Evolutionary conservation across 2,113 vertebrate genomes (phyloP).

Genomic region (Galemys pyrenaicus): DNA sequence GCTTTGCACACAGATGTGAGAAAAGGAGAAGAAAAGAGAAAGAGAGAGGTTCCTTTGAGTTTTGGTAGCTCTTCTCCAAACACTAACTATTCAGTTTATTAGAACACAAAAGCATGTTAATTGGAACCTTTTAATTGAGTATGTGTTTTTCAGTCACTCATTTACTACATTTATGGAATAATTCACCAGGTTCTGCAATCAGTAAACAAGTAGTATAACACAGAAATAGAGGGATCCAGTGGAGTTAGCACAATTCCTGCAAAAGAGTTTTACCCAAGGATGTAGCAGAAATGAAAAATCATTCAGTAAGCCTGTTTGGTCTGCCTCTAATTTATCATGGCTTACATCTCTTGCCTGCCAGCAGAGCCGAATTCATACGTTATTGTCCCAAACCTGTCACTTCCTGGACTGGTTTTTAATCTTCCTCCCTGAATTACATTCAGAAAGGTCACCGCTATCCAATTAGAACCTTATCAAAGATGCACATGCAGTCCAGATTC

Average conservation of each 20-base stretch:
- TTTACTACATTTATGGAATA: constrained; percentile 51
- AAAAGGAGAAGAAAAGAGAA: background rate
- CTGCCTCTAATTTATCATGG: constrained; percentile 88
- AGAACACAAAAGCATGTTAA: rapidly evolving
- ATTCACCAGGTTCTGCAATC: constrained; percentile 59
- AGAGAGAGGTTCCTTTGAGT: background rate
- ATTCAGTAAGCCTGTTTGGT: constrained; percentile 79
- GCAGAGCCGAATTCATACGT: constrained; percentile 86
- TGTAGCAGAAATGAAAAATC: constrained; percentile 85
- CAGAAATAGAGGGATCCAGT: background rate
- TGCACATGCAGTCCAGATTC: constrained; percentile 87
- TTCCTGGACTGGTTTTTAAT: constrained; percentile 90
- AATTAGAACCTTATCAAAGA: constrained; percentile 93
- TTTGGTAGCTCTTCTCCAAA: background rate
- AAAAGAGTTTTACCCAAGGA: constrained; percentile 84
- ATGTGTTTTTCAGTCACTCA: constrained; percentile 6
- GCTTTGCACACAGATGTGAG: background rate
- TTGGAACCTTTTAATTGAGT: background rate
- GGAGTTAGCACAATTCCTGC: constrained; percentile 58
- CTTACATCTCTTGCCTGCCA: constrained; percentile 89
- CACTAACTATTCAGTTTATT: background rate
- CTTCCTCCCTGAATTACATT: constrained; percentile 89
- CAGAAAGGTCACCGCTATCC: constrained; percentile 90
- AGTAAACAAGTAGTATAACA: constrained; percentile 66
- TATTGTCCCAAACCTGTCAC: constrained; percentile 91